Base-by-base conservation (phyloP, 2,797 vertebrate genomes). In the Manis crassicaudata region DNA sequence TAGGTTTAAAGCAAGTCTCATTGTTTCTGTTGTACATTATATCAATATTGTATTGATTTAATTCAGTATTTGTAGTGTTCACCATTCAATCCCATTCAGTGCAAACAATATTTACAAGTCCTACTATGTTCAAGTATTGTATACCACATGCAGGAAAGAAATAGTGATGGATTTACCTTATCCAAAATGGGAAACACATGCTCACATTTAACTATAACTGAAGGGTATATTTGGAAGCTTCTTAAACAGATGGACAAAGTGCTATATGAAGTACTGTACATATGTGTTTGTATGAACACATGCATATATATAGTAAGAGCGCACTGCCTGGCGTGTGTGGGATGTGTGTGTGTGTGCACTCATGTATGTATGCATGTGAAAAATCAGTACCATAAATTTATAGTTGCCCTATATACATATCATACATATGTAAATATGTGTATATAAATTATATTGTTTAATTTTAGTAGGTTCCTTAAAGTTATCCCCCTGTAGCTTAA, bases 221-320 rank as follows among this genome's bases (percentile, higher is more conserved):
- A 89, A 90, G 62, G 21, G 54, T 82, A 52, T 68, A n/a, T 76
- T 67, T 18, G 60, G 40, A 46, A 86, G 91, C 6, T 60, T 93
- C 84, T 88, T 77, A 85, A 94, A 88, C 86, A 96, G 95, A 95
- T 92, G 86, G 77, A 12, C 6, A 52, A 85, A 96, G 37, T 40
- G 20, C 8, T 76, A 67, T 80, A 80, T 76, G 67, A 92, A 94
- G 54, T 63, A n/a, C 70, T 63, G 1, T 77, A 58, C 25, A 16
- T 93, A 43, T 87, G n/a, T 68, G 10, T 90, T 92, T 95, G 62
- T 96, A 11, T 96, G 32, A 79, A 90, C 81, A 77, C 18, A 72
- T 18, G 76, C 35, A 95, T 25, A 72, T 76, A 60, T 91, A 77
- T 76, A 92, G 43, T 67, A 83, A 95, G 63, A 94, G 56, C 29